Conservation (phyloP, 2,888 invertebrate species). For the Eilema depressum region DNA sequence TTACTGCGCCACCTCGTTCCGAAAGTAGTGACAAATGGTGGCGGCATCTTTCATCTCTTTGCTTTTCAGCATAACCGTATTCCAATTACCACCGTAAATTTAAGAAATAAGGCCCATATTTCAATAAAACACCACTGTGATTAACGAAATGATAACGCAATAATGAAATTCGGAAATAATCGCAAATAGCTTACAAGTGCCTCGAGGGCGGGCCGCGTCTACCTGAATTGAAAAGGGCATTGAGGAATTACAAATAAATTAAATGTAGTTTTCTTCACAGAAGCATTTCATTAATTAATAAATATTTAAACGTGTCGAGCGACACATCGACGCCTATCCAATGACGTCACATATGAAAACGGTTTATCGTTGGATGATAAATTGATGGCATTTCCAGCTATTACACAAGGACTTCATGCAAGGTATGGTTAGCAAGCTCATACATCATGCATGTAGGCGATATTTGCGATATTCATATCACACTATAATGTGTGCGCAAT, state of each 20-base stretch:
- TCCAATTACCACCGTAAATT: conserved; percentile 59
- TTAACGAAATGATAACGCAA: conserved; percentile 80
- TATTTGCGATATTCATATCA: conserved; percentile 67
- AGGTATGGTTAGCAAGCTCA: conserved; percentile 59
- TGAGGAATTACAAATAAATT: conserved; percentile 65
- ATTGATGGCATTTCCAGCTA: conserved; percentile 61
- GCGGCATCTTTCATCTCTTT: conserved; percentile 84
- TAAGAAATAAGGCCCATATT: conserved; percentile 49
- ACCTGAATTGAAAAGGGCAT: conserved; percentile 71
- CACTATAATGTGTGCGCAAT: conserved; percentile 61
- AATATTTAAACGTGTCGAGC: conserved; percentile 39
- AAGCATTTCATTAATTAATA: conserved; percentile 47
- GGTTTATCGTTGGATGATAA: conserved; percentile 55
- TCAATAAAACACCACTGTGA: conserved; percentile 49
- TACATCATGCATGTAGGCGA: conserved; percentile 61
- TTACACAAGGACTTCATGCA: conserved; percentile 52
- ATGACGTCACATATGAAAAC: conserved; percentile 32
- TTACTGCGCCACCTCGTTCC: conserved; percentile 80
- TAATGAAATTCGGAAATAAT: conserved; percentile 84
- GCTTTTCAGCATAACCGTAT: conserved; percentile 45
- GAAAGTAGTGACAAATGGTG: conserved; percentile 84
- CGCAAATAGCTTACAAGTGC: conserved; percentile 78
- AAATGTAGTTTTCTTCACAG: conserved; percentile 50
- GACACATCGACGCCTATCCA: conserved; percentile 25
- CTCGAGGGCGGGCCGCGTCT: conserved; percentile 64